Evolutionary conservation across 2,888 invertebrate species (phyloP), one percentile per base, ranked within the genome.

Genomic region (Peribatodes rhomboidaria): DNA sequence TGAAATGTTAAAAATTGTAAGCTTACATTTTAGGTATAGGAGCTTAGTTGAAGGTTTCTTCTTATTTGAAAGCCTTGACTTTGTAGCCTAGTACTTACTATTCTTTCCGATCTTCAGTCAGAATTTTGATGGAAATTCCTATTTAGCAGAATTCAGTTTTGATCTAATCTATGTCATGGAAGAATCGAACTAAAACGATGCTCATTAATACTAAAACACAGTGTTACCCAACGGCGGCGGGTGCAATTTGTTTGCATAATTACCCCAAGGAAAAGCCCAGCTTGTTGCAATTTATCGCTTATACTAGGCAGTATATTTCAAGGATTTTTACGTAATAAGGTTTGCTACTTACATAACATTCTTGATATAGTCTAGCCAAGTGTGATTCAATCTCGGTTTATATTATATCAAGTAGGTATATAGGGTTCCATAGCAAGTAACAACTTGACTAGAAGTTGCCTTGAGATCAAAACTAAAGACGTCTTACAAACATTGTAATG

Each of bases 211-310:
- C 6, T 27, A 27, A 27, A 44, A 33, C 27, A 27, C 13, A 2
- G 27, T 49, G 46, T 27, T 53, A 68, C 61, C 54, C 59, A 27
- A 62, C 64, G 64, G 67, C 16, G 13, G 49, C 44, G n/a, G 39
- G 39, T 69, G 67, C 57, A 61, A 55, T 65, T 58, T 61, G 57
- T 64, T 67, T 67, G 56, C 63, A 47, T 66, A 65, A 63, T 65
- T 68, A 58, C 52, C 64, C 44, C 22, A 31, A 62, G 59, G 61
- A 53, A 67, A 69, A 64, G 53, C 49, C 53, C 52, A 61, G 50
- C n/a, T 41, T 58, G 13, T 50, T 61, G 56, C 44, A 39, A 49
- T 61, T 39, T 59, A 64, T 61, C 49, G 56, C 53, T 33, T 22
- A n/a, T n/a, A 14, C 41, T 31, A 42, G 35, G 44, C 57, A 27